Evolutionary conservation across 2,888 invertebrate species (phyloP), one percentile per base, ranked within the genome.

Genomic region (Apocheima hispidaria): DNA sequence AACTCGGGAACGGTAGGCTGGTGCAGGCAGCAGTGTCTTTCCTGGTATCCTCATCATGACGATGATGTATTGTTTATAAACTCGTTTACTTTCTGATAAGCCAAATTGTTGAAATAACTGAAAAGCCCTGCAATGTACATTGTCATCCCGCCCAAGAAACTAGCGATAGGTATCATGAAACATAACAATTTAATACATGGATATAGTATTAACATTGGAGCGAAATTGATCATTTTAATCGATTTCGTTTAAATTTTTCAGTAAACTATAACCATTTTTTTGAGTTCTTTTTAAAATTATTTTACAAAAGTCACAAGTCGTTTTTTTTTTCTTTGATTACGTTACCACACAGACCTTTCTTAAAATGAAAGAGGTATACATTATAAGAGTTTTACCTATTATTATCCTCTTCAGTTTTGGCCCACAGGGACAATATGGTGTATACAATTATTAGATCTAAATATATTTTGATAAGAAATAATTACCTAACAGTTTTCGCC

Each of bases 111-210:
- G 50, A 78, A 72, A 44, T 77, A 65, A 1, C 74, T 68, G 21
- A 85, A 71, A 21, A 80, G 10, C 4, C 78, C 77, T 9, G 75
- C 75, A 2, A 83, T 38, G 49, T 86, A 85, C 1, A 78, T 66
- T 7, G 75, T 79, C 12, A 77, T 54, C 71, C 82, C 75, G 2
- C 81, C 79, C 4, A 87, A 58, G 4, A 87, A 67, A 1, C 74
- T 72, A 2, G 77, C 79, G 55, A 78, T 75, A 0, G 86, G 87
- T 41, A 87, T 44, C 20, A 86, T 52, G 46, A 87, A 76, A 69
- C 87, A 88, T 46, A 84, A 75, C 43, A 88, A 64, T 63, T 86
- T 87, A 16, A 81, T 66, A 70, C 82, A 77, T 0, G 87, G 86
- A 55, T 70, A 79, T 49, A 84, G 14, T 20, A 84, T 63, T 7